These are phyloP conservation scores for Melangyna quadrimaculata DNA, from an alignment of 2,888 invertebrate species.

Conservation along the genomic window DNA sequence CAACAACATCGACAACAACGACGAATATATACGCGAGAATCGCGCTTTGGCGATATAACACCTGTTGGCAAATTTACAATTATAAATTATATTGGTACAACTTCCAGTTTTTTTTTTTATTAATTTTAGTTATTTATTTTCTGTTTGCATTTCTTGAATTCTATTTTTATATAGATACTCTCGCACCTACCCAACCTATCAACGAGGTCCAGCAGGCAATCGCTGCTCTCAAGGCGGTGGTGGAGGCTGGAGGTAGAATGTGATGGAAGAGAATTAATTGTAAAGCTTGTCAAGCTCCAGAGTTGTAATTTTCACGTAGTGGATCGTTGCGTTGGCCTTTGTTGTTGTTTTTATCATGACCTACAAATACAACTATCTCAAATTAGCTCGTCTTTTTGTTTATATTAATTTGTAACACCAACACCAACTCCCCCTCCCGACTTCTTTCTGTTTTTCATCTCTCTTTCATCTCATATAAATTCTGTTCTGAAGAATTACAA, in stretches of 20 bases:
- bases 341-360: not conserved
- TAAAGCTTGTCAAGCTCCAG: not conserved
- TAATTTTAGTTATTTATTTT: conserved; percentile 3
- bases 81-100: conserved; percentile 53
- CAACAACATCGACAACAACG: conserved; percentile 4
- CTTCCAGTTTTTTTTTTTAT: conserved; percentile 41
- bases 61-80: conserved; percentile 62
- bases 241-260: not conserved
- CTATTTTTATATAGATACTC: conserved; percentile 35
- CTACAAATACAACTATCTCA: conserved; percentile 3
- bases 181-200: not conserved
- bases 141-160: conserved; percentile 52
- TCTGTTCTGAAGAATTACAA: not conserved
- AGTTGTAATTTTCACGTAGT: not conserved
- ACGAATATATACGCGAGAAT: conserved; percentile 19
- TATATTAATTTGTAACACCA: not conserved
- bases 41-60: conserved; percentile 48
- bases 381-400: not conserved
- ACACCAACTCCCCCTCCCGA: not conserved
- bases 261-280: not conserved
- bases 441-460: not conserved
- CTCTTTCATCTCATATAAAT: not conserved
- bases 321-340: not conserved
- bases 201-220: not conserved
- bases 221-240: not conserved